Base-by-base conservation (phyloP, 2,888 invertebrate genomes). In the Brachyptera risi region DNA sequence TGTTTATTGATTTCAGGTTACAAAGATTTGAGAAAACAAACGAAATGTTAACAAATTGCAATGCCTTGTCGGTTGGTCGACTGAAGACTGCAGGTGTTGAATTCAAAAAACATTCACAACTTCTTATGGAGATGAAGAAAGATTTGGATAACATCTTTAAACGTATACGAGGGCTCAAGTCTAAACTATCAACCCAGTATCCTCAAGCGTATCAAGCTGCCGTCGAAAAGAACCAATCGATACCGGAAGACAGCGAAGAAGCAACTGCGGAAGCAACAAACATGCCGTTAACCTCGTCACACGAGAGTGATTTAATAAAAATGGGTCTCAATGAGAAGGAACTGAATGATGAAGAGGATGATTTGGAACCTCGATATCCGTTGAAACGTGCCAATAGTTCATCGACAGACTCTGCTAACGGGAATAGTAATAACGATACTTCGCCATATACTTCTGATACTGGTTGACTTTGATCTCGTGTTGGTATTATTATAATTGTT, bases 21-120 rank as follows among this genome's bases (percentile, higher is more conserved):
- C 92, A 93, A 70, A 82, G 97, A 59, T 99, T 97, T 78, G 98
- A 98, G 73, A 98, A 98, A 75, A 98, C 98, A 0, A 99, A 98
- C 72, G 98, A 99, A 79, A 99, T 98, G 98, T 78, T 99, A 27
- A 88, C 93, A 9, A 98, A 97, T 74, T 97, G 97, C 73, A 96
- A 96, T 75, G 90, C 92, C 17, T 75, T 99, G n/a, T 94, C 96
- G 1, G 87, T 90, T 2, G 88, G 88, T 65, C 83, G 98, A 11
- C 82, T 94, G 58, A 90, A 93, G 71, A 85, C 85, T 19, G 94
- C 96, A 0, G 87, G 85, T 7, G 84, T 85, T 0, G 96, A 98
- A 71, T 95, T 97, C 69, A 92, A 90, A 70, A 89, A 88, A 68
- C 96, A 97, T 72, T 93, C 93, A 0, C 87, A 88, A 63, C 79